Conservation (phyloP, 2,888 invertebrate species). For the Isoperla grammatica region DNA sequence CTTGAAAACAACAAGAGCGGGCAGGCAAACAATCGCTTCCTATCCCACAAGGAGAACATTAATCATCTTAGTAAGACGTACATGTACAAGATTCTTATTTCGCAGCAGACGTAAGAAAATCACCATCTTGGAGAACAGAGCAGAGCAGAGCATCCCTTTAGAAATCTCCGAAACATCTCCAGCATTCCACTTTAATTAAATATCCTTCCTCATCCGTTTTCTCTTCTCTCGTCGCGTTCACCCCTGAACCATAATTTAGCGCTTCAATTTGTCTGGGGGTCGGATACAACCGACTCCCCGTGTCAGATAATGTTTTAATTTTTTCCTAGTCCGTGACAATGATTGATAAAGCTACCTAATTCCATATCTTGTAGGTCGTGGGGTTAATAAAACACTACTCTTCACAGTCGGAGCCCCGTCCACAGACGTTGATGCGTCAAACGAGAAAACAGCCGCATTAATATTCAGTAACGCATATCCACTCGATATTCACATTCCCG, state of each 20-base stretch:
- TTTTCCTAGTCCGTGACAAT: constrained; percentile 3
- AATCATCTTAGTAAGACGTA: constrained; percentile 12
- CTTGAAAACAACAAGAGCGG: too few species aligned
- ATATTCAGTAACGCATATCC: too few species aligned
- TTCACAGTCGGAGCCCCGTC: too few species aligned
- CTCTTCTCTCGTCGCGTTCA: neutral
- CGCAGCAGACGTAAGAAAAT: constrained; percentile 5
- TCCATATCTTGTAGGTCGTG: too few species aligned
- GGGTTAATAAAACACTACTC: too few species aligned
- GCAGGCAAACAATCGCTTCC: too few species aligned
- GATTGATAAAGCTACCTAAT: neutral
- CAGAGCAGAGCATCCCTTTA: neutral
- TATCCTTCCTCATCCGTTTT: constrained; percentile 7
- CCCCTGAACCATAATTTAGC: constrained; percentile 13
- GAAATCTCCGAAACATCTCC: neutral
- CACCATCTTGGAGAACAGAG: neutral
- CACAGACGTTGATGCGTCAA: too few species aligned
- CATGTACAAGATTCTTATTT: neutral
- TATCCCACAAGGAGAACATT: neutral
- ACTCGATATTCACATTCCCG: too few species aligned
- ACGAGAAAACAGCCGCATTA: too few species aligned
- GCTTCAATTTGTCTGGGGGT: constrained; percentile 7
- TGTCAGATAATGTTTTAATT: constrained; percentile 9
- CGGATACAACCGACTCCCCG: constrained; percentile 5
- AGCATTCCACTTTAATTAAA: constrained; percentile 22